These are phyloP conservation scores for Percina caprodes DNA, from an alignment of 2,113 vertebrate species.

Conservation along the genomic window DNA sequence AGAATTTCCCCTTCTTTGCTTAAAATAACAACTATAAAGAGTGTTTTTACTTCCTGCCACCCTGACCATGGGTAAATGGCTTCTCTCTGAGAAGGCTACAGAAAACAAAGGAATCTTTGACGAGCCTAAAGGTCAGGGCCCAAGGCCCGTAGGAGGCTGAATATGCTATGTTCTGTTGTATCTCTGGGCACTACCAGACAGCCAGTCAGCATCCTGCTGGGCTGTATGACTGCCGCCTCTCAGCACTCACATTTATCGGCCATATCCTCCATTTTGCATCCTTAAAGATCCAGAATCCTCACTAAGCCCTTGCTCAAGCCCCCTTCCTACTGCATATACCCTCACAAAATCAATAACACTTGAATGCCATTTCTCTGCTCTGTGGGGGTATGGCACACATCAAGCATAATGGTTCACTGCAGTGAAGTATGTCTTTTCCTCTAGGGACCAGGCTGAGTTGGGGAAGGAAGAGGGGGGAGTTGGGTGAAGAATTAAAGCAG, in stretches of 20 bases:
- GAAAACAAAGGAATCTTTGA: conserved; percentile 55
- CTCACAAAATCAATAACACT: conserved; percentile 76
- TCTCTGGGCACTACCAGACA: conserved; percentile 38
- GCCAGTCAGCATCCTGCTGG: conserved; percentile 62
- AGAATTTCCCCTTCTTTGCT: background rate
- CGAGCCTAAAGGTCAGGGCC: conserved; percentile 62
- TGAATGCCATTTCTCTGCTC: conserved; percentile 69
- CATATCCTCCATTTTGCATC: conserved; percentile 57
- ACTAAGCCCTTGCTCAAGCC: conserved; percentile 52
- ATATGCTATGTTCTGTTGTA: conserved; percentile 26
- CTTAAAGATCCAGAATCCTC: conserved; percentile 38
- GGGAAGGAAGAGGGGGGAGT: background rate
- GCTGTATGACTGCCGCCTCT: conserved; percentile 61
- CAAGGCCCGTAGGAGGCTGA: conserved; percentile 9
- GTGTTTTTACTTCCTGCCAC: conserved; percentile 23
- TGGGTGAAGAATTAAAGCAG: conserved; percentile 58
- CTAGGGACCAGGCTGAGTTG: conserved; percentile 25
- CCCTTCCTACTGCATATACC: conserved; percentile 46
- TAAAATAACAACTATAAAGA: background rate
- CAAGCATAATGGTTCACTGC: conserved; percentile 54
- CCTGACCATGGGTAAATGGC: background rate
- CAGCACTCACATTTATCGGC: conserved; percentile 40
- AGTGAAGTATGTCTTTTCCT: conserved; percentile 59
- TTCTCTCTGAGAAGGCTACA: conserved; percentile 19
- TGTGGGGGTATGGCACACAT: conserved; percentile 48